Evolutionary conservation across 2,888 invertebrate genomes (phyloP).

Genomic region (Leucoma salicis): DNA sequence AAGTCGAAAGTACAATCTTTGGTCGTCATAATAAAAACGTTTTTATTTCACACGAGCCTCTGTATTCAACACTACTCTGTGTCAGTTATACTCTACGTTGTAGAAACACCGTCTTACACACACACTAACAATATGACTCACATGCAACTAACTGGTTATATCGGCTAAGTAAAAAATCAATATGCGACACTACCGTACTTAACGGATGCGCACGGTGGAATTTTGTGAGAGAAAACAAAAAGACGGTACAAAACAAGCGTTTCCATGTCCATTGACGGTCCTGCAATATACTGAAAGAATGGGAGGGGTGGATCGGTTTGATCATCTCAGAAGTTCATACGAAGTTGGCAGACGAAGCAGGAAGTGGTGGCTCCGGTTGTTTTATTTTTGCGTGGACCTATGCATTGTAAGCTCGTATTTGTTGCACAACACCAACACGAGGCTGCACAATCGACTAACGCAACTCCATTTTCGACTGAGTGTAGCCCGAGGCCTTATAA

Average conservation of each 20-base stretch:
- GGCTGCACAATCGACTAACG: slow-evolving; percentile 27
- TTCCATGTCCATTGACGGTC: slow-evolving; percentile 16
- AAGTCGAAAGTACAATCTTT: too few species aligned
- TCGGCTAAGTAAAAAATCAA: slow-evolving; percentile 10
- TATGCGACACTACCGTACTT: too few species aligned
- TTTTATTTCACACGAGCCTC: too few species aligned
- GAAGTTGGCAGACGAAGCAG: slow-evolving; percentile 13
- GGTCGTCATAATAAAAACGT: too few species aligned
- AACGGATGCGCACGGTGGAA: too few species aligned
- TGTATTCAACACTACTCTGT: too few species aligned
- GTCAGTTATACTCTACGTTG: too few species aligned
- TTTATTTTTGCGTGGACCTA: slow-evolving; percentile 28
- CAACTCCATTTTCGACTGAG: slow-evolving; percentile 29
- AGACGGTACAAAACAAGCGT: slow-evolving; percentile 22
- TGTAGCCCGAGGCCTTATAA: slow-evolving; percentile 25
- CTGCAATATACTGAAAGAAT: slow-evolving; percentile 21
- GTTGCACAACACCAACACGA: slow-evolving; percentile 28
- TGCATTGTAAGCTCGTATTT: slow-evolving; percentile 16
- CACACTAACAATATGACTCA: slow-evolving; percentile 24
- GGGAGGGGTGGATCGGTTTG: slow-evolving; percentile 25
- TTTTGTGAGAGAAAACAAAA: slow-evolving; percentile 22
- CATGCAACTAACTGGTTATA: slow-evolving; percentile 23
- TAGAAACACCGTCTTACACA: too few species aligned
- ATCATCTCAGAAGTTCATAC: slow-evolving; percentile 20
- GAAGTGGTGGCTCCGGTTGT: slow-evolving; percentile 25